Percentiles rank a stretch among this genome's conserved stretches.
phyloP scores from a whole-genome alignment of 2,888 invertebrate genomes.

The Tromatobia lineatoria region DNA sequence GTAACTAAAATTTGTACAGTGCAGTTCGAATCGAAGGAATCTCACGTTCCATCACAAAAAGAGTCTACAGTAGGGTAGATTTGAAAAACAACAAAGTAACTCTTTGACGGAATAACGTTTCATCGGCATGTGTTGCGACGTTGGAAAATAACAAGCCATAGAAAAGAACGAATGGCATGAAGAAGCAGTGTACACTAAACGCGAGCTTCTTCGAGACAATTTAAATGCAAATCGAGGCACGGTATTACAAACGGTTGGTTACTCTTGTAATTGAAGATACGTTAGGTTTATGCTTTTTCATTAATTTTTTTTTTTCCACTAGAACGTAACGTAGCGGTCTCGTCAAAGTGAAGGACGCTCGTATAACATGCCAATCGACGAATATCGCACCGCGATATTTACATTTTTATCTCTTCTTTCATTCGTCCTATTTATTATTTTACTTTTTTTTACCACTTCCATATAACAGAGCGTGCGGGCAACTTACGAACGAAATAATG shows the following conservation, averaged over 20 bases:
- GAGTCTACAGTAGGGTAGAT: background rate
- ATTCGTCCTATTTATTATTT: background rate
- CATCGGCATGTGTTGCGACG: background rate
- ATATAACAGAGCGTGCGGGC: background rate
- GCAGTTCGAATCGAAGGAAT: background rate
- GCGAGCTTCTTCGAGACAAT: conserved; percentile 1
- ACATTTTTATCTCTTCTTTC: background rate
- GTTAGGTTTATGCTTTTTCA: background rate
- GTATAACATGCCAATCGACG: background rate
- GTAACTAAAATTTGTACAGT: too few relatives aligned
- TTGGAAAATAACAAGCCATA: conserved; percentile 21
- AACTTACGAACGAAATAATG: background rate
- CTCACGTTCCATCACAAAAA: background rate
- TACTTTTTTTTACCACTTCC: conserved; percentile 14
- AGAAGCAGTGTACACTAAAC: conserved; percentile 1
- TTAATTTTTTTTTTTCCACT: background rate
- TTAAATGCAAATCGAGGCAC: conserved; percentile 30
- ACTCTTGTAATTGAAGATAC: conserved; percentile 15
- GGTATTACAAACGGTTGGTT: conserved; percentile 16
- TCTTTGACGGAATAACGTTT: background rate
- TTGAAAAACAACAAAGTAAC: background rate
- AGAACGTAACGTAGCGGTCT: conserved; percentile 12
- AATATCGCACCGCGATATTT: conserved; percentile 36
- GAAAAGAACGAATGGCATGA: conserved; percentile 16
- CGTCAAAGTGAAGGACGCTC: conserved; percentile 1